These are phyloP conservation scores for Mionectes macconnelli DNA, from an alignment of 2,113 vertebrate genomes.

Conservation along the genomic window DNA sequence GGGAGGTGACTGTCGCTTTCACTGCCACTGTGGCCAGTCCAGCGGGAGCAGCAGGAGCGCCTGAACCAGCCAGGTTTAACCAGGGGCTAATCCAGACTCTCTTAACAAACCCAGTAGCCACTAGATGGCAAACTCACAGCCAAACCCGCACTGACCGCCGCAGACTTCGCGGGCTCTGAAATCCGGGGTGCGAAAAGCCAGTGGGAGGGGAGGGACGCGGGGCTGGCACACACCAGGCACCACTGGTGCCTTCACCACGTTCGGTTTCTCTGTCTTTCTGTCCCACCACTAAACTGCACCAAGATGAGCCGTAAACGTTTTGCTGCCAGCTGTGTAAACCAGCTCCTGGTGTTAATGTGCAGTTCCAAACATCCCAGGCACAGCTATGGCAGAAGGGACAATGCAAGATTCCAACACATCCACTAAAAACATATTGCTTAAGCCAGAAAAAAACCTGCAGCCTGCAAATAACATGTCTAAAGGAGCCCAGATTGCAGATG, in stretches of 20 bases:
- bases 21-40: not conserved
- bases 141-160: not conserved
- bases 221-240: not conserved
- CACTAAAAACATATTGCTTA: slow-evolving; percentile 13
- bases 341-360: not conserved
- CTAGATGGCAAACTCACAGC: slow-evolving; percentile 67
- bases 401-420: slow-evolving; percentile 28
- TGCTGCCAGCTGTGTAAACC: not conserved
- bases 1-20: not conserved
- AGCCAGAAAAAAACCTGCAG: not conserved
- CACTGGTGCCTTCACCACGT: fast-evolving
- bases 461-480: slow-evolving; percentile 8
- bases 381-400: not conserved
- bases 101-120: not conserved
- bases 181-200: not conserved
- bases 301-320: not conserved
- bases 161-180: not conserved
- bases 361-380: not conserved
- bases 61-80: not conserved
- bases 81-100: not conserved
- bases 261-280: not conserved
- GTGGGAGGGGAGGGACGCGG: too few relatives aligned
- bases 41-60: not conserved
- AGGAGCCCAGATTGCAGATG: slow-evolving; percentile 51
- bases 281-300: not conserved